A percentile compares a stretch with the other conserved stretches of the same genome.
phyloP scores from a whole-genome alignment of 2,888 invertebrate genomes.

The Drosophila paramelanica region DNA sequence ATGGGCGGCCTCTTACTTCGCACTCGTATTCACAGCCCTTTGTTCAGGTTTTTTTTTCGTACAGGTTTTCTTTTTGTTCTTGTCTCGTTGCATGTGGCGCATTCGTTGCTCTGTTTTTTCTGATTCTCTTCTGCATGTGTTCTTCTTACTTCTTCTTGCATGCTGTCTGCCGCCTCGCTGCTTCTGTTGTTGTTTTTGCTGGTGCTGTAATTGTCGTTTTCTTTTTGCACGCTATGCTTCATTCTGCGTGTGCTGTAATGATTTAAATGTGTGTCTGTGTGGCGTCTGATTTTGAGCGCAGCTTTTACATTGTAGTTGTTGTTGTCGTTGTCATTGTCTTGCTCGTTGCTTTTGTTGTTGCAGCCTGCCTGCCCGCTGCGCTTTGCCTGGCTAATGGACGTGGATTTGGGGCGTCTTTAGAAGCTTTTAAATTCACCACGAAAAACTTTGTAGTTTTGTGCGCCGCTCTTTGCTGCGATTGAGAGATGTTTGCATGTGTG shows the following conservation, averaged over 20 bases:
- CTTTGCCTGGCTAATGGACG: conserved; percentile 31
- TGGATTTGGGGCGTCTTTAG: conserved; percentile 35
- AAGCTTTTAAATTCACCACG: conserved; percentile 44
- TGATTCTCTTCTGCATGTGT: conserved; percentile 49
- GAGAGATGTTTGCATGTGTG: background rate
- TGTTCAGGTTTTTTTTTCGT: conserved; percentile 52
- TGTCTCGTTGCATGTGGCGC: conserved; percentile 70
- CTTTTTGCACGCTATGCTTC: conserved; percentile 42
- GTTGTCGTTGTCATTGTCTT: conserved; percentile 31
- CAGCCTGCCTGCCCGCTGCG: conserved; percentile 24
- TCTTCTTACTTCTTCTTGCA: conserved; percentile 65
- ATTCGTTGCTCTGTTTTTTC: conserved; percentile 57
- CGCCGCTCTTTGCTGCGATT: conserved; percentile 2
- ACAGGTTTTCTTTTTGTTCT: conserved; percentile 50
- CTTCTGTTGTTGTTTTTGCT: conserved; percentile 31
- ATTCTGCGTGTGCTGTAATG: conserved; percentile 56
- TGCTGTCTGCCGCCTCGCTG: conserved; percentile 28
- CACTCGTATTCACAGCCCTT: conserved; percentile 40
- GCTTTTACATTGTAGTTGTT: conserved; percentile 51
- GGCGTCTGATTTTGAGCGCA: conserved; percentile 71
- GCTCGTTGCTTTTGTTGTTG: conserved; percentile 16
- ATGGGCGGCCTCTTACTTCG: conserved; percentile 22
- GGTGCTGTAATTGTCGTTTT: conserved; percentile 43
- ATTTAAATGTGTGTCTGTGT: conserved; percentile 52
- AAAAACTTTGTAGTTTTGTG: conserved; percentile 19